Base-by-base conservation (phyloP, 1,140 invertebrate genomes). In the Bombus waltoni region DNA sequence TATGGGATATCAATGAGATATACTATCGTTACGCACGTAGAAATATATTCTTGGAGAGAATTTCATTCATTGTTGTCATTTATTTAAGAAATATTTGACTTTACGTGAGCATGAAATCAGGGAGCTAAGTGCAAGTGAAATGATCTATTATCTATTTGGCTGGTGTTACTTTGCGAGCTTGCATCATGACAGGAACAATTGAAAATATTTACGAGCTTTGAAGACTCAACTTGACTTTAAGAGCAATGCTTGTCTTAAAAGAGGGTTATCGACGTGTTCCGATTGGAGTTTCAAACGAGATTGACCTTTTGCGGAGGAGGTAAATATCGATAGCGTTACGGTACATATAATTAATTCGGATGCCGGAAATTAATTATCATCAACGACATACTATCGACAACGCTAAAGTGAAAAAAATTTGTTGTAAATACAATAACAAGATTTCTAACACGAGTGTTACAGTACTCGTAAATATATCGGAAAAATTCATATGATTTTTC, bases 161-260 rank as follows among this genome's bases (percentile, higher is more conserved):
- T 18, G 15, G n/a, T n/a, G 32, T 68, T 38, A 18, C 1, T 22
- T 68, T 1, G 18, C 18, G 3, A 68, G 4, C 66, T 38, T 25
- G 18, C 18, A 35, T 68, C 9, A 35, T 32, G 32, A 35, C 35
- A 22, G 9, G 18, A 68, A 38, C 66, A 68, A 68, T 11, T 68
- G 66, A 68, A 68, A 68, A 68, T 68, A 38, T 68, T 68, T 68
- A 68, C 66, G 9, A 68, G 66, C 18, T 38, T 68, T 25, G 35
- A 68, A 68, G 66, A 68, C 3, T 68, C 66, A 35, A 10, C 66
- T 68, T 22, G 32, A 38, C 18, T 38, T 68, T 68, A 38, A 68
- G 66, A 38, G 66, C 66, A 68, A 68, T 68, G 22, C 66, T 68
- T 68, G 35, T 68, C 66, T 68, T 38, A 38, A 68, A 68, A 68